These are phyloP conservation scores for Sturnus vulgaris DNA, from an alignment of 2,113 vertebrate genomes.

Conservation along the genomic window DNA sequence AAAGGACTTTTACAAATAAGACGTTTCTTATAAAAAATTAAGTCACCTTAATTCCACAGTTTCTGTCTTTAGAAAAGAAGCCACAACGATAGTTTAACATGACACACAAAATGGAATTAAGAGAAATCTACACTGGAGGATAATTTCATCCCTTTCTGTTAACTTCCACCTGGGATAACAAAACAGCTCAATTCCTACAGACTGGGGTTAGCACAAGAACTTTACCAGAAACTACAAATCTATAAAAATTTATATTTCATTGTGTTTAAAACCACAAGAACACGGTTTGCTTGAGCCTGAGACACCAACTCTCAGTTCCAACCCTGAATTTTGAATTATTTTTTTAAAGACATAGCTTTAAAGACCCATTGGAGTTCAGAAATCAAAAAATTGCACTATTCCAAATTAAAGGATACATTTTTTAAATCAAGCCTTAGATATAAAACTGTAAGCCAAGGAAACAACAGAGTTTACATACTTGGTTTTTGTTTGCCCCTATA, in stretches of 20 bases:
- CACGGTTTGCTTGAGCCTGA: slow-evolving; percentile 76
- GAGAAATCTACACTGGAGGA: slow-evolving; percentile 74
- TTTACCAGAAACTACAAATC: slow-evolving; percentile 75
- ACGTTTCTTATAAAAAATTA: slow-evolving; percentile 90
- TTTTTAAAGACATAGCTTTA: slow-evolving; percentile 71
- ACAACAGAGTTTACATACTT: slow-evolving; percentile 67
- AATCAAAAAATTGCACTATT: slow-evolving; percentile 70
- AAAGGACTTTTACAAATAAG: slow-evolving; percentile 89
- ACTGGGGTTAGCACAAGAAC: slow-evolving; percentile 74
- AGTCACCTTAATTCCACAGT: slow-evolving; percentile 93
- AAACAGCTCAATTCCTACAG: slow-evolving; percentile 71
- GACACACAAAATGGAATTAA: slow-evolving; percentile 87
- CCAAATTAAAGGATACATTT: slow-evolving; percentile 68
- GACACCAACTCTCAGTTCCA: slow-evolving; percentile 76
- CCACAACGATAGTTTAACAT: slow-evolving; percentile 87
- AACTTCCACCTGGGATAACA: slow-evolving; percentile 69
- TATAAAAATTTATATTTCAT: slow-evolving; percentile 69
- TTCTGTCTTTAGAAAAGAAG: slow-evolving; percentile 91
- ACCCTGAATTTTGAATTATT: slow-evolving; percentile 71
- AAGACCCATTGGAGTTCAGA: slow-evolving; percentile 74
- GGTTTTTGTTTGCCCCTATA: slow-evolving; percentile 74
- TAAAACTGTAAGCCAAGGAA: slow-evolving; percentile 79
- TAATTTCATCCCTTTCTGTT: slow-evolving; percentile 57
- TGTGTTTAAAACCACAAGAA: slow-evolving; percentile 74
- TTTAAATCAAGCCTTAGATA: slow-evolving; percentile 75